Conservation (phyloP, 2,888 invertebrate species). For the Drosophila tanythrix region DNA sequence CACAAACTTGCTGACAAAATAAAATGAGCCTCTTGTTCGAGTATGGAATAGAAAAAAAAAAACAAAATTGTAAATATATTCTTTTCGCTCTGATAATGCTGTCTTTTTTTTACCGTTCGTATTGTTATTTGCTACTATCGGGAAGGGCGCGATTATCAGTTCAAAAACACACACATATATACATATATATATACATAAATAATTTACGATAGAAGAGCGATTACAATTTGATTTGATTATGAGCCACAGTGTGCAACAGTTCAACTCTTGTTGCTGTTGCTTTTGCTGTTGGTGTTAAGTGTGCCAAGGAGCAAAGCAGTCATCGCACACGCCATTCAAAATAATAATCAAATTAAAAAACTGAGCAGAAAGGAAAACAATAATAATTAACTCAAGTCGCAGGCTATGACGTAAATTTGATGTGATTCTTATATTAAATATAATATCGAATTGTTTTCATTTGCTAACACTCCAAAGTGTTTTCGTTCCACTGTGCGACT, state of each 20-base stretch:
- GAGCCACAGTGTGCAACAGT: slow-evolving; percentile 47
- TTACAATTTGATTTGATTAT: slow-evolving; percentile 65
- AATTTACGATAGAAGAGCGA: slow-evolving; percentile 63
- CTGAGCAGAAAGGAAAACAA: background rate
- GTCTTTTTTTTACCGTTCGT: slow-evolving; percentile 20
- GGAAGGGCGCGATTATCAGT: slow-evolving; percentile 37
- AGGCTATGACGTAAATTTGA: background rate
- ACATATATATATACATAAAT: slow-evolving; percentile 44
- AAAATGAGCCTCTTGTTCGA: background rate
- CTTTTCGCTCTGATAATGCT: slow-evolving; percentile 43
- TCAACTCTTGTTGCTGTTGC: background rate
- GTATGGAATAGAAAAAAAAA: slow-evolving; percentile 8
- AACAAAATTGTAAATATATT: background rate
- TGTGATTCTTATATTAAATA: background rate
- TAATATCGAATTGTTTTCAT: background rate
- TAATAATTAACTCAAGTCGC: background rate
- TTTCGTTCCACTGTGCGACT: slow-evolving; percentile 25
- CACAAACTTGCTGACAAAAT: background rate
- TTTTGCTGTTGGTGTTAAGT: background rate
- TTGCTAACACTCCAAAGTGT: background rate
- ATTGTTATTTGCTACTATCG: slow-evolving; percentile 16
- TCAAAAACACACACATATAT: slow-evolving; percentile 15
- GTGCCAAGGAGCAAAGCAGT: slow-evolving; percentile 2
- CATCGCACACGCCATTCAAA: background rate
- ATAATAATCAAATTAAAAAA: background rate